These are phyloP conservation scores for Spea multiplicata DNA, from an alignment of 2,113 vertebrate genomes.

Conservation along the genomic window DNA sequence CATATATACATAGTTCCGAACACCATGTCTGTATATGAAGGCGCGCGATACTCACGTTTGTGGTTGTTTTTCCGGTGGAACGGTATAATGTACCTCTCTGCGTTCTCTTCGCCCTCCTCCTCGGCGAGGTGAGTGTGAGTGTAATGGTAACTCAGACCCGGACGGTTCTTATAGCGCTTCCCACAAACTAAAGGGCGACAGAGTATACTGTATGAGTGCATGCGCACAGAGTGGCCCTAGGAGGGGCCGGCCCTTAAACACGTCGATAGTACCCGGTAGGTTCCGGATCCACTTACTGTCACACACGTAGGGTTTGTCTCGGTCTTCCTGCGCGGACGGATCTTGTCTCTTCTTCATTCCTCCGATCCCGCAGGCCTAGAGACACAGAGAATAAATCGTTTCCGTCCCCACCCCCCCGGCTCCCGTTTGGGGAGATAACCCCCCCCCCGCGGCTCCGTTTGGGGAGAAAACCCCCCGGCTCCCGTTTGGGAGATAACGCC, in stretches of 20 bases:
- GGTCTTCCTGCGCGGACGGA: slow-evolving; percentile 78
- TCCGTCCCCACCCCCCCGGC: too few relatives aligned
- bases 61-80: slow-evolving; percentile 94
- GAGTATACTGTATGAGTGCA: background rate
- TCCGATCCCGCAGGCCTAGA: slow-evolving; percentile 82
- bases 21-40: background rate
- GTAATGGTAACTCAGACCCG: slow-evolving; percentile 92
- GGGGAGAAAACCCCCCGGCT: too few relatives aligned
- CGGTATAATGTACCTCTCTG: slow-evolving; percentile 85
- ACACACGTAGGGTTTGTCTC: slow-evolving; percentile 94
- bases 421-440: too few relatives aligned
- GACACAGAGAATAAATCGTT: background rate
- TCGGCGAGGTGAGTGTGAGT: slow-evolving; percentile 93
- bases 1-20: slow-evolving; percentile 5
- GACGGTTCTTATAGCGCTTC: slow-evolving; percentile 92
- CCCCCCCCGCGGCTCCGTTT: too few relatives aligned
- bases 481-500: too few relatives aligned
- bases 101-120: slow-evolving; percentile 87
- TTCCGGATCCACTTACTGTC: slow-evolving; percentile 77
- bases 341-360: slow-evolving; percentile 90
- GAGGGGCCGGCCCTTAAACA: background rate
- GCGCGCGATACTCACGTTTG: slow-evolving; percentile 76
- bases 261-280: slow-evolving; percentile 2
- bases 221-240: background rate
- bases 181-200: slow-evolving; percentile 74